phyloP scores from a whole-genome alignment of 2,797 vertebrate species.

The Mionectes olivaceus region DNA sequence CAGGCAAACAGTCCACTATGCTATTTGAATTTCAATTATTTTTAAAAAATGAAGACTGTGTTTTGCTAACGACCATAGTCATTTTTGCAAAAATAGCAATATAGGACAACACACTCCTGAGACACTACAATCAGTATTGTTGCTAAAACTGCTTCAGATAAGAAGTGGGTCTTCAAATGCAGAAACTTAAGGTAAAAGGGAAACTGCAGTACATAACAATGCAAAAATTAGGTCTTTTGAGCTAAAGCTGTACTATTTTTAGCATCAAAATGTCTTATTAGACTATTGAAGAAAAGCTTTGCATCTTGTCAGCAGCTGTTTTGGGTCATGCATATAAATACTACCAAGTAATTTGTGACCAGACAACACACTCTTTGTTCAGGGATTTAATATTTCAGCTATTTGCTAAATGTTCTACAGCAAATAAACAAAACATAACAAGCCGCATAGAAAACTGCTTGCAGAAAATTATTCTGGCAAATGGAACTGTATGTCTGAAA shows the following conservation, averaged over 20 bases:
- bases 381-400: conserved; percentile 8
- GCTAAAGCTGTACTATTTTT: neutral
- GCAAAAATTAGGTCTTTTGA: neutral
- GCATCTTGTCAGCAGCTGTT: conserved; percentile 22
- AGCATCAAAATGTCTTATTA: conserved; percentile 20
- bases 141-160: neutral
- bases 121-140: neutral
- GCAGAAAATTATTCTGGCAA: neutral
- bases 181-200: neutral
- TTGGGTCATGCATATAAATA: neutral
- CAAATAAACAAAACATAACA: conserved; percentile 43
- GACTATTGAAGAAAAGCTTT: neutral
- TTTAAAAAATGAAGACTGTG: neutral
- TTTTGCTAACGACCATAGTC: neutral
- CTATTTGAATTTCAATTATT: neutral
- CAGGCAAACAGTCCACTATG: neutral
- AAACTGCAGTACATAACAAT: neutral
- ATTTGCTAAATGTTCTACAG: conserved; percentile 18
- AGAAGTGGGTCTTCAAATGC: neutral
- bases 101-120: neutral
- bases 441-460: neutral
- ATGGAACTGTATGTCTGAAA: neutral
- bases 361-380: conserved; percentile 10
- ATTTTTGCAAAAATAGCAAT: conserved; percentile 9
- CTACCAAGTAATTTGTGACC: neutral